A percentile compares a stretch with the other conserved stretches of the same genome.
Evolutionary conservation across 2,888 invertebrate genomes (phyloP).

Genomic region (Parnassius smintheus): DNA sequence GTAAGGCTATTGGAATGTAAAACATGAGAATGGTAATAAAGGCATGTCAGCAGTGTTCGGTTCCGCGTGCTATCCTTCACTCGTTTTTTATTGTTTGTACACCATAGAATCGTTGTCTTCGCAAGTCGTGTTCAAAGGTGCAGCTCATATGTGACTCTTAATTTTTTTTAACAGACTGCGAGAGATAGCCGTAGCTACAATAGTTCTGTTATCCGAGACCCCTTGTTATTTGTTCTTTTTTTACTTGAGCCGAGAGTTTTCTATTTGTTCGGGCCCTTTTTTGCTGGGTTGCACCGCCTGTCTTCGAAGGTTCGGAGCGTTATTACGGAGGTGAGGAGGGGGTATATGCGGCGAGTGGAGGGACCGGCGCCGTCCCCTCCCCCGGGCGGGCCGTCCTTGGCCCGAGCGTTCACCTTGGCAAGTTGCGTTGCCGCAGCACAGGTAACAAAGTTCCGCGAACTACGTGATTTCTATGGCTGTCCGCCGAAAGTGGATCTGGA

Average conservation of each 20-base stretch:
- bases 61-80: conserved; percentile 69
- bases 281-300: conserved; percentile 69
- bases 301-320: conserved; percentile 69
- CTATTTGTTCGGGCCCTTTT: conserved; percentile 78
- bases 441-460: conserved; percentile 81
- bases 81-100: conserved; percentile 57
- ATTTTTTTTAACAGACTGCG: conserved; percentile 45
- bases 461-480: conserved; percentile 78
- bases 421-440: conserved; percentile 75
- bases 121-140: conserved; percentile 66
- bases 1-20: background rate
- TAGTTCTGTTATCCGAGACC: conserved; percentile 70
- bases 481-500: conserved; percentile 71
- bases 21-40: conserved; percentile 45
- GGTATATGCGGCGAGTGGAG: conserved; percentile 33
- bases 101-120: conserved; percentile 57
- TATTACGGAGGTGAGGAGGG: conserved; percentile 63
- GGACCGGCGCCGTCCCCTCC: conserved; percentile 52
- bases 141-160: conserved; percentile 70
- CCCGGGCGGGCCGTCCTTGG: conserved; percentile 76
- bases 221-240: conserved; percentile 65
- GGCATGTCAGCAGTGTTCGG: conserved; percentile 52
- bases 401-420: conserved; percentile 80
- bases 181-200: conserved; percentile 50
- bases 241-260: conserved; percentile 59